Percentiles rank a stretch among this genome's conserved stretches.
Conservation (phyloP, 2,797 vertebrate species). For the Enteromius thamalakanensis region DNA sequence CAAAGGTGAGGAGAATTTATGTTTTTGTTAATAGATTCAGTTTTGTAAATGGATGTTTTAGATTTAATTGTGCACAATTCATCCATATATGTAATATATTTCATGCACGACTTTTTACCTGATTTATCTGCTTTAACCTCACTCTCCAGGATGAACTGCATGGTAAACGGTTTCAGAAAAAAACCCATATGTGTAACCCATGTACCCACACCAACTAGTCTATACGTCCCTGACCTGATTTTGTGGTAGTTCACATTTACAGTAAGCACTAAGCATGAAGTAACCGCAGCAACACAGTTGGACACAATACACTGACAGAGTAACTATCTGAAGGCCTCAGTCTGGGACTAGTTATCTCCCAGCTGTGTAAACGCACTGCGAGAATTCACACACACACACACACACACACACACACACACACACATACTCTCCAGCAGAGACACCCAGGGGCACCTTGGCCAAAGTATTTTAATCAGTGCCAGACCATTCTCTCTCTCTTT, state of each 20-base stretch:
- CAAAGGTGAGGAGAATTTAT: neutral
- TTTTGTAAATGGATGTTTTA: too few relatives aligned
- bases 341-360: conserved; percentile 53
- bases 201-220: neutral
- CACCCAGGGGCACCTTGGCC: conserved; percentile 30
- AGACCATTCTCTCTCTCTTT: conserved; percentile 54
- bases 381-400: conserved; percentile 29
- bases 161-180: neutral
- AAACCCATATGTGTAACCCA: neutral
- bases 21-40: neutral
- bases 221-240: neutral
- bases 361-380: conserved; percentile 60
- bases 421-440: conserved; percentile 50
- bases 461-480: conserved; percentile 72
- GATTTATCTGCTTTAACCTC: neutral
- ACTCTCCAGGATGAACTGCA: neutral
- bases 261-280: conserved; percentile 23
- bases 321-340: conserved; percentile 17
- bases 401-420: conserved; percentile 50
- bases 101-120: too few relatives aligned
- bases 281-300: neutral
- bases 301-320: conserved; percentile 15
- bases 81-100: too few relatives aligned
- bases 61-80: too few relatives aligned
- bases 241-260: conserved; percentile 42